Evolutionary conservation across 2,797 vertebrate genomes (phyloP), one percentile per base, ranked within the genome.

Genomic region (Champsocephalus gunnari): DNA sequence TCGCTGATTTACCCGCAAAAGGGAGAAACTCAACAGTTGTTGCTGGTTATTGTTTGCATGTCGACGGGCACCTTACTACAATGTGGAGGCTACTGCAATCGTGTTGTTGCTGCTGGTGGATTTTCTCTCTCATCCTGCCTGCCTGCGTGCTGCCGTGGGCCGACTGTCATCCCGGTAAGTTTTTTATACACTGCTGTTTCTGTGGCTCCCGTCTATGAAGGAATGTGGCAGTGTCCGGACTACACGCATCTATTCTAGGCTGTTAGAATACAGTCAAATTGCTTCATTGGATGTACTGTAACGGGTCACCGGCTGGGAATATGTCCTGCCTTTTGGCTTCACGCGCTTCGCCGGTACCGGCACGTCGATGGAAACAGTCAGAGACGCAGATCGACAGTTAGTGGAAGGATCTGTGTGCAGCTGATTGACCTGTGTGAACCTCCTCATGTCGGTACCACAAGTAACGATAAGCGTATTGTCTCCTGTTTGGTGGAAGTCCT

Each of bases 31-130:
- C 95, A 96, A 94, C 96, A 96, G 95, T 96, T 96, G 93, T 89
- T 86, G 87, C 75, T 70, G 96, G 94, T 78, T 65, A 44, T 76
- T 86, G 76, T 86, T 77, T 91, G 88, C 76, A 89, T 88, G 89
- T 87, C 94, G 95, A 97, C 96, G 96, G 94, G 96, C 95, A 92
- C 92, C 92, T 94, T 92, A 92, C 93, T 95, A 94, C 96, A 95
- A 99, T 99, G 97, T 95, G 96, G 97, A 97, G 95, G 94, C 95
- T 97, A 94, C 96, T 96, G 96, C 96, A 94, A 95, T 95, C 95
- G 95, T 95, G 96, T 92, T 89, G 86, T 64, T 95, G 94, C 95
- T 93, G 91, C 84, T 96, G 96, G 93, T 97, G 97, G 97, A 97
- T 98, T 95, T 94, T 96, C 90, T 95, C 95, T 92, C 90, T 97